Evolutionary conservation across 1,140 invertebrate genomes (phyloP).

Genomic region (Chymomyza costata): DNA sequence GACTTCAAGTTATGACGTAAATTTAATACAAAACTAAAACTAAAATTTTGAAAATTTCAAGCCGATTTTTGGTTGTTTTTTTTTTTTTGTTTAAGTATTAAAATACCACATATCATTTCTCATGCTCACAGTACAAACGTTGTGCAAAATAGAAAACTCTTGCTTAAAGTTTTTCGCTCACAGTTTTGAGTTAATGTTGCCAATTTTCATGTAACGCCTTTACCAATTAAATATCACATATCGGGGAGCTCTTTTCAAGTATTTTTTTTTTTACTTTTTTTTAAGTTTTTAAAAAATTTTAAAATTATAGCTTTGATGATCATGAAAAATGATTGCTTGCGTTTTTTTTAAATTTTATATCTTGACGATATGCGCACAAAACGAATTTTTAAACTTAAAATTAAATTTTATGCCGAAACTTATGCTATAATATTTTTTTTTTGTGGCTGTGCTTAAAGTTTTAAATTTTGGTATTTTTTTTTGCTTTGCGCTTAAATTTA

Average conservation of each 20-base stretch:
- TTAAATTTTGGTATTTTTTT: no score
- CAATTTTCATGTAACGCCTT: constrained; percentile 32
- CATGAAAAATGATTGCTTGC: constrained; percentile 54
- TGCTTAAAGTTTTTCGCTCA: constrained; percentile 48
- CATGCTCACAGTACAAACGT: constrained; percentile 60
- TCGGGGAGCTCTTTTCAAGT: constrained; percentile 72
- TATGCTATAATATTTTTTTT: no score
- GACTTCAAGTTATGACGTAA: constrained; percentile 29
- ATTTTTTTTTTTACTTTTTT: constrained; percentile 10
- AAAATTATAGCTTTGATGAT: constrained; percentile 13
- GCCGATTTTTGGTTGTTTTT: neutral
- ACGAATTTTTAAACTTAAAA: no score
- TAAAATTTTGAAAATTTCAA: constrained; percentile 38
- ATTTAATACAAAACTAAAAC: constrained; percentile 34
- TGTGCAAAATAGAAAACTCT: constrained; percentile 25
- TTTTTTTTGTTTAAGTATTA: constrained; percentile 37
- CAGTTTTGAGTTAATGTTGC: constrained; percentile 52
- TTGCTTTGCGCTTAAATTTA: no score
- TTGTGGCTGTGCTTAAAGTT: no score
- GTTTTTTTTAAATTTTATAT: constrained; percentile 22
- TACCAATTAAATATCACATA: constrained; percentile 74
- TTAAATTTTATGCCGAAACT: no score
- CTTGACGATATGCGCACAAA: no score
- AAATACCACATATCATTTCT: constrained; percentile 66
- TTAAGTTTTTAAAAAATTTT: no score